Conservation (phyloP, 2,797 vertebrate genomes). For the Brachyrhaphis roseni region DNA sequence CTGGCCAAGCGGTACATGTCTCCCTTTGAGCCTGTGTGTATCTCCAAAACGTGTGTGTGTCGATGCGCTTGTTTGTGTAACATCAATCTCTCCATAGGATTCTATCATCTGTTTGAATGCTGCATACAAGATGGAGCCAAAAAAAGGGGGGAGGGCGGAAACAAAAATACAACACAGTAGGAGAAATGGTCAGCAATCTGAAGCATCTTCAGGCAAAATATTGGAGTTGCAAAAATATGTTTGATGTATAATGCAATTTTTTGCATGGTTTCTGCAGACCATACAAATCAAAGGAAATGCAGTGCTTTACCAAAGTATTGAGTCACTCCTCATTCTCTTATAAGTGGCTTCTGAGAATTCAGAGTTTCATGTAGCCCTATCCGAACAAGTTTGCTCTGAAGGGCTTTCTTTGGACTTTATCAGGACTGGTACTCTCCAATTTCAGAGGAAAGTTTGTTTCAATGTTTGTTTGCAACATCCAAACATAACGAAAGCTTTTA, state of each 20-base stretch:
- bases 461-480: not conserved
- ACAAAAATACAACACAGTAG: conserved; percentile 26
- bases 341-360: not conserved
- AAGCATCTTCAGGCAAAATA: conserved; percentile 16
- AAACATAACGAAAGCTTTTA: not conserved
- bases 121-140: conserved; percentile 35
- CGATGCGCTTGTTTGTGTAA: conserved; percentile 34
- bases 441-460: not conserved
- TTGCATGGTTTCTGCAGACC: not conserved
- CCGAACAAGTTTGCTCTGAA: not conserved
- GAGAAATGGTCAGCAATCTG: conserved; percentile 37
- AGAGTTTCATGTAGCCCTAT: not conserved
- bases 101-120: conserved; percentile 20
- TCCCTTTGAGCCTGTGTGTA: conserved; percentile 40
- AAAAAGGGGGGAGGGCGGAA: not conserved
- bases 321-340: not conserved
- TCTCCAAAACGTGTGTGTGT: conserved; percentile 44
- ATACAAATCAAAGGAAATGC: not conserved
- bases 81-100: conserved; percentile 56
- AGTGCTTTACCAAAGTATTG: not conserved
- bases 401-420: not conserved
- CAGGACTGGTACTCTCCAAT: not conserved
- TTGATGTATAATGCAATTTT: not conserved
- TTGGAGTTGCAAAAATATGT: not conserved
- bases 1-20: conserved; percentile 53